Evolutionary conservation across 2,888 invertebrate species (phyloP).

Genomic region (Pachliopta kotzebuea): DNA sequence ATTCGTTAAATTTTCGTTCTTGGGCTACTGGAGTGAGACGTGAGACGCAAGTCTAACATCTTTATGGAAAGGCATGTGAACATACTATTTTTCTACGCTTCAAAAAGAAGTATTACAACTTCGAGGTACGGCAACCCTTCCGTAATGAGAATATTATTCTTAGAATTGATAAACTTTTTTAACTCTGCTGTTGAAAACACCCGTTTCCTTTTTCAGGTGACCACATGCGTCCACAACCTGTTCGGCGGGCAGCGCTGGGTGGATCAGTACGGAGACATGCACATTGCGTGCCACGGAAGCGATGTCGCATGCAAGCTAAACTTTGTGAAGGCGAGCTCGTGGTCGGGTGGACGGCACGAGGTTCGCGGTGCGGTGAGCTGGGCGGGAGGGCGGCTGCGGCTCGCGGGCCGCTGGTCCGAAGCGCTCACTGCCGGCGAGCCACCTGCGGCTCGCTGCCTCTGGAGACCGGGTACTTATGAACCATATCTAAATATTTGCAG

Average conservation of each 20-base stretch:
- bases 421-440: conserved; percentile 88
- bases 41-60: too few relatives aligned
- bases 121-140: too few relatives aligned
- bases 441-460: conserved; percentile 86
- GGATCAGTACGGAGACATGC: conserved; percentile 92
- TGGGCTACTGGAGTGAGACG: too few relatives aligned
- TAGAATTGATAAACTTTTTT: too few relatives aligned
- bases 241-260: conserved; percentile 92
- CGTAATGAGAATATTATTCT: too few relatives aligned
- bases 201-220: conserved; percentile 70
- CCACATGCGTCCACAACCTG: conserved; percentile 92
- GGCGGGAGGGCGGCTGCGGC: conserved; percentile 78
- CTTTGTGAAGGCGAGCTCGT: conserved; percentile 90
- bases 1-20: too few relatives aligned
- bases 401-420: conserved; percentile 92
- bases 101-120: too few relatives aligned
- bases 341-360: conserved; percentile 89
- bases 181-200: too few relatives aligned
- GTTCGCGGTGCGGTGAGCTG: conserved; percentile 84
- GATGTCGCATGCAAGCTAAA: conserved; percentile 87
- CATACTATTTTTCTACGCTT: too few relatives aligned
- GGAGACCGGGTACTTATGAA: conserved; percentile 83
- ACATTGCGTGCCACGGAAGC: conserved; percentile 81
- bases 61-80: too few relatives aligned
- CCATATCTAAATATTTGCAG: too few relatives aligned